phyloP scores from a whole-genome alignment of 2,888 invertebrate species.

The Lasioglossum vierecki region DNA sequence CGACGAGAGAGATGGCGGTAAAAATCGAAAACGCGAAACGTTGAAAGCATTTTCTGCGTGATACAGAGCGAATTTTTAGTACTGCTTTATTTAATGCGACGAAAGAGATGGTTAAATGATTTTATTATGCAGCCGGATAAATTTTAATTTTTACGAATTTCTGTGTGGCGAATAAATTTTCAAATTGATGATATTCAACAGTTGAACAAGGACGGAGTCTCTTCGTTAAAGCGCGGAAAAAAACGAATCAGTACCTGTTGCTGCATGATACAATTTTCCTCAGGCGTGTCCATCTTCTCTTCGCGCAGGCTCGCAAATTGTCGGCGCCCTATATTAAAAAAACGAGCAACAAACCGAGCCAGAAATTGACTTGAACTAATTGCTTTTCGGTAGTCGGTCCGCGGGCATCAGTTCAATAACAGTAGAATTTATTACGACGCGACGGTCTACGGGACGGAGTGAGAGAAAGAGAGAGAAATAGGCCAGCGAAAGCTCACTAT shows the following conservation, averaged over 20 bases:
- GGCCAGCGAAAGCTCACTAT: not conserved
- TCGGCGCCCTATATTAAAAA: not conserved
- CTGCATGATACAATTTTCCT: constrained; percentile 32
- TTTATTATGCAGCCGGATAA: not conserved
- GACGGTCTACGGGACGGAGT: not conserved
- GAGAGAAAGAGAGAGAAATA: not conserved
- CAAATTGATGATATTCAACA: not conserved
- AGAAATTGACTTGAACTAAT: constrained; percentile 32
- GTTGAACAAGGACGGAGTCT: not conserved
- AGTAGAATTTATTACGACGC: constrained; percentile 25
- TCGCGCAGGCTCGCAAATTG: not conserved
- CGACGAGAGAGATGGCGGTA: not conserved
- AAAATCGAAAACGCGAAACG: not conserved
- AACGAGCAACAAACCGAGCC: constrained; percentile 6
- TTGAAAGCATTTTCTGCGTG: not conserved
- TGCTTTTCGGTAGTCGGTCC: constrained; percentile 27
- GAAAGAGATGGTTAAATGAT: not conserved
- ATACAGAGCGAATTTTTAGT: not conserved
- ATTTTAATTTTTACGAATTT: not conserved
- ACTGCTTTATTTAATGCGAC: not conserved
- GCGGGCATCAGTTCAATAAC: constrained; percentile 15
- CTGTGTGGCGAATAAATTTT: not conserved
- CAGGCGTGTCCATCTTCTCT: constrained; percentile 9
- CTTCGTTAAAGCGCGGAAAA: not conserved
- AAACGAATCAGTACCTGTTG: constrained; percentile 34